A percentile compares a stretch with the other conserved stretches of the same genome.
These are phyloP conservation scores for Gari tellinella DNA, from an alignment of 2,888 invertebrate species.

Conservation along the genomic window DNA sequence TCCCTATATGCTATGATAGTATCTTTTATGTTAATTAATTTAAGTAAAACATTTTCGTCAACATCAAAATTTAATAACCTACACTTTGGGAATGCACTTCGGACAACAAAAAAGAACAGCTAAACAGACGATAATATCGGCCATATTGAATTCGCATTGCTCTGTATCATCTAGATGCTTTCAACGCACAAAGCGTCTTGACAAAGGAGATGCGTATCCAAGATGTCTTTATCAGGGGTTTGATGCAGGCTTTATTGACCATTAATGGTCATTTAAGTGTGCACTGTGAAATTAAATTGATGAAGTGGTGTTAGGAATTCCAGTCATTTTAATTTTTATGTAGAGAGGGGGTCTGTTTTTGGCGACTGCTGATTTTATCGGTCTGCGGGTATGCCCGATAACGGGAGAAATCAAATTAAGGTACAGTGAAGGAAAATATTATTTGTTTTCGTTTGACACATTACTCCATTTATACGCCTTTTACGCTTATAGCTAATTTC, in stretches of 20 bases:
- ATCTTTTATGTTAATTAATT: slow-evolving; percentile 52
- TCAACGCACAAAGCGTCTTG: slow-evolving; percentile 38
- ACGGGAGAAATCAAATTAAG: no score
- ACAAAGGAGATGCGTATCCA: slow-evolving; percentile 49
- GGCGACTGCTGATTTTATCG: no score
- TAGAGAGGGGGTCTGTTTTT: neutral
- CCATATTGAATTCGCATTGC: slow-evolving; percentile 46
- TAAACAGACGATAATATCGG: slow-evolving; percentile 22
- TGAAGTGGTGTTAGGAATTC: slow-evolving; percentile 34
- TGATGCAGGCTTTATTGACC: slow-evolving; percentile 27
- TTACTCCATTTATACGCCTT: no score
- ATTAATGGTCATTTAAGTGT: slow-evolving; percentile 33
- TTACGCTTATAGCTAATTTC: no score
- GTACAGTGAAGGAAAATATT: no score
- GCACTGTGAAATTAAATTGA: slow-evolving; percentile 36
- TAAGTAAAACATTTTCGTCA: slow-evolving; percentile 55
- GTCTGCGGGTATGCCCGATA: no score
- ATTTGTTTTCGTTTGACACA: no score
- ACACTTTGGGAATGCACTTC: slow-evolving; percentile 3
- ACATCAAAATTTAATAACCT: slow-evolving; percentile 30
- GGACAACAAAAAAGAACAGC: neutral
- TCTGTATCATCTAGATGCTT: slow-evolving; percentile 2
- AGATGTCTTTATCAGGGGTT: slow-evolving; percentile 53
- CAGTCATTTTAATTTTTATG: slow-evolving; percentile 24
- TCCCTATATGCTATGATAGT: slow-evolving; percentile 30